Conservation (phyloP, 2,888 invertebrate genomes). For the Pyrochroa serraticornis region DNA sequence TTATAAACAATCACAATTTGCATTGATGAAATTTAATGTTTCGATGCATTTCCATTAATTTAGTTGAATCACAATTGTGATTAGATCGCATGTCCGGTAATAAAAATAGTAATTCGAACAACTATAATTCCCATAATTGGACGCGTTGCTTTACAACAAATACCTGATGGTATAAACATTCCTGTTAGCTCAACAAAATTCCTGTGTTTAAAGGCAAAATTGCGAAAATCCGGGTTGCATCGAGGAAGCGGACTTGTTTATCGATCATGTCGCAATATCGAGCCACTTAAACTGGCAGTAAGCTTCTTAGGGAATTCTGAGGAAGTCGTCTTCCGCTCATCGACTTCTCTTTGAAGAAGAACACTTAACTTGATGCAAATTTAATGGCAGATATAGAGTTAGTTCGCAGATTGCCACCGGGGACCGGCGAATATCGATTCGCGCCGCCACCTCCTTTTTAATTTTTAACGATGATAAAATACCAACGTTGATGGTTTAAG, state of each 20-base stretch:
- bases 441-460: constrained; percentile 32
- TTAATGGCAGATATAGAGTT: constrained; percentile 56
- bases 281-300: constrained; percentile 56
- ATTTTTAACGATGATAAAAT: constrained; percentile 33
- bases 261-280: constrained; percentile 57
- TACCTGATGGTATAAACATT: neutral
- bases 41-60: too few relatives aligned
- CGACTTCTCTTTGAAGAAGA: constrained; percentile 52
- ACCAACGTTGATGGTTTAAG: constrained; percentile 16
- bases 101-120: too few relatives aligned
- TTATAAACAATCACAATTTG: too few relatives aligned
- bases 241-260: constrained; percentile 46
- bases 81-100: too few relatives aligned
- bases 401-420: constrained; percentile 45
- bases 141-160: too few relatives aligned
- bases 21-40: too few relatives aligned
- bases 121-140: too few relatives aligned
- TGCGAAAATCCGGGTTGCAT: neutral
- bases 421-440: constrained; percentile 39
- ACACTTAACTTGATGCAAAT: constrained; percentile 61
- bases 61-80: too few relatives aligned
- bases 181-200: constrained; percentile 1
- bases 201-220: neutral
- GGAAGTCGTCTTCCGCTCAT: constrained; percentile 51
- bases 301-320: constrained; percentile 58